Conservation (phyloP, 1,140 invertebrate species). For the Pentalonia nigronervosa region DNA sequence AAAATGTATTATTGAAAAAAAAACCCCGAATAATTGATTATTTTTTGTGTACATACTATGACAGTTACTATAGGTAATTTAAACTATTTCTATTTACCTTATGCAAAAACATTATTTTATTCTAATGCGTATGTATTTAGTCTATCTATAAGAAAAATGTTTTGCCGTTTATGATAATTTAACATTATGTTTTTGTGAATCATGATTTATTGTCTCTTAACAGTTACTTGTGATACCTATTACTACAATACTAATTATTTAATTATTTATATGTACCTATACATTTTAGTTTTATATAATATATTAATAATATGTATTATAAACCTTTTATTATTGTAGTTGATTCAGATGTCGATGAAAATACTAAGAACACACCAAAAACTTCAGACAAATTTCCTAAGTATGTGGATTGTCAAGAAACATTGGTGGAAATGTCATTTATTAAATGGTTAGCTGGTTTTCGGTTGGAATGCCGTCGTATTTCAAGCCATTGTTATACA, state of each 20-base stretch:
- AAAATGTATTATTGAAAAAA: background rate
- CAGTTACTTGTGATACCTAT: background rate
- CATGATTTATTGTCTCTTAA: background rate
- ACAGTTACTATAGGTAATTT: background rate
- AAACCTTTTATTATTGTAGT: constrained; percentile 7
- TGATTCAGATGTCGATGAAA: constrained; percentile 39
- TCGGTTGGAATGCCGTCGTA: constrained; percentile 14
- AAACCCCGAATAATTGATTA: background rate
- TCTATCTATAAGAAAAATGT: background rate
- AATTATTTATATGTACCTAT: background rate
- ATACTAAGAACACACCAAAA: constrained; percentile 2
- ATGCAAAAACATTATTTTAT: background rate
- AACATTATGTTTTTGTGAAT: background rate
- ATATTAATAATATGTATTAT: background rate
- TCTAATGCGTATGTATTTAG: background rate
- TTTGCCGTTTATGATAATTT: background rate
- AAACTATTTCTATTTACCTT: background rate
- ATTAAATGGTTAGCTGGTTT: constrained; percentile 54
- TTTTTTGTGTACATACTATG: background rate
- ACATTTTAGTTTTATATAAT: background rate
- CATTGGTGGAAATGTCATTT: constrained; percentile 44
- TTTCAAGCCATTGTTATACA: background rate
- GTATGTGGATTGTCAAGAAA: constrained; percentile 56
- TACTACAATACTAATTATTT: background rate
- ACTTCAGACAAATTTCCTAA: constrained; percentile 18